A percentile compares a stretch with the other conserved stretches of the same genome.
phyloP scores from a whole-genome alignment of 2,888 invertebrate species.

The Onthophagus sagittarius region DNA sequence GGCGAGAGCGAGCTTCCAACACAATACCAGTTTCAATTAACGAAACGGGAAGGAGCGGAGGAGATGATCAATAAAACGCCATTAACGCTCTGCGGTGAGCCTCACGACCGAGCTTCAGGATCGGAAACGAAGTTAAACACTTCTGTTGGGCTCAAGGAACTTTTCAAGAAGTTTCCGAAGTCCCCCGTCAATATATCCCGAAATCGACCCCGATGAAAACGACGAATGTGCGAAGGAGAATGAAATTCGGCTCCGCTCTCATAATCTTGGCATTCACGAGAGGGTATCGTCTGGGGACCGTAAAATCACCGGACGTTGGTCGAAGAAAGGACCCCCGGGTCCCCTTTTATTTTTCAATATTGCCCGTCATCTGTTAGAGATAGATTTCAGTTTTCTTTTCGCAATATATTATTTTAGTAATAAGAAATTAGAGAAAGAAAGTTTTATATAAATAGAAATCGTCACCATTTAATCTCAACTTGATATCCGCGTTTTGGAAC shows the following conservation, averaged over 20 bases:
- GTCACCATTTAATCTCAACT: background rate
- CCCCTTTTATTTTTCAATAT: background rate
- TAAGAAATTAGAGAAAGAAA: too few relatives aligned
- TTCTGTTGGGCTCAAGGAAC: background rate
- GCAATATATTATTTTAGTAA: background rate
- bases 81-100: background rate
- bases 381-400: background rate
- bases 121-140: conserved; percentile 7
- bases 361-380: background rate
- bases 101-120: background rate
- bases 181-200: background rate
- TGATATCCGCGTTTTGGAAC: background rate
- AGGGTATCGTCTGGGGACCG: background rate
- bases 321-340: background rate
- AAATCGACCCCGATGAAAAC: background rate
- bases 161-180: background rate
- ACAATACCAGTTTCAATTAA: conserved; percentile 9
- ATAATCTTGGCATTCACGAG: background rate
- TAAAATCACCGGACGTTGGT: background rate
- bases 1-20: background rate
- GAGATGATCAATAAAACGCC: conserved; percentile 7
- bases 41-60: background rate
- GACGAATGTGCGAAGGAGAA: background rate
- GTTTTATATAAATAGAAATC: background rate
- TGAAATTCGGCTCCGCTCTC: background rate